Percentiles rank a stretch among this genome's conserved stretches.
phyloP scores from a whole-genome alignment of 2,797 vertebrate species.

The Sebastes goodei region DNA sequence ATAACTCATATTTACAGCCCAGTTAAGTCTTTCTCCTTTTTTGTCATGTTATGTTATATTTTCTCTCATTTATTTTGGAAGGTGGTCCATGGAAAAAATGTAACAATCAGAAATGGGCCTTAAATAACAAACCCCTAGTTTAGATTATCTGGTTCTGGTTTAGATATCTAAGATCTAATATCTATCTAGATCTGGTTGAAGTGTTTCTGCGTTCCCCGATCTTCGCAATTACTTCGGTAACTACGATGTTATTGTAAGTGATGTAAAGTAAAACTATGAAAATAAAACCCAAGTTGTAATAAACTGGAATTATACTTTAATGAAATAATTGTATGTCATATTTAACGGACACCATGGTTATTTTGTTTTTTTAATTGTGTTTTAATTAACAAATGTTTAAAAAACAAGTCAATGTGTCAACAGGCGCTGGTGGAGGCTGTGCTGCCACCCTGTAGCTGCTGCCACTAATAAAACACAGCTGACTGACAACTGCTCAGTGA shows the following conservation, averaged over 20 bases:
- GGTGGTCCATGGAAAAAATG: too few species aligned
- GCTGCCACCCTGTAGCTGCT: background rate
- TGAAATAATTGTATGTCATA: background rate
- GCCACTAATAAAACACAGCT: slow-evolving; percentile 2
- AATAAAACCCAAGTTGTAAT: background rate
- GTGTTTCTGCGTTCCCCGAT: background rate
- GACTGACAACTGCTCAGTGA: slow-evolving; percentile 45
- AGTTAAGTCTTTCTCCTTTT: too few species aligned
- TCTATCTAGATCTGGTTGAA: too few species aligned
- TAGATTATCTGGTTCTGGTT: too few species aligned
- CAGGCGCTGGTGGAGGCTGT: background rate
- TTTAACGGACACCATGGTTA: background rate
- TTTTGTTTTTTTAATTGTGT: background rate
- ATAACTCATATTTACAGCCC: too few species aligned
- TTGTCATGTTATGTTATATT: too few species aligned
- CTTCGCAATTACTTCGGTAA: background rate
- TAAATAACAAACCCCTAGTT: too few species aligned
- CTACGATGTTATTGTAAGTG: background rate
- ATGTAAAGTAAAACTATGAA: background rate
- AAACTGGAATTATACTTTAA: background rate
- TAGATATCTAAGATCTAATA: too few species aligned
- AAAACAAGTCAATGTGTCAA: background rate
- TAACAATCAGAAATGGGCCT: too few species aligned
- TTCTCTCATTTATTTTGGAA: too few species aligned
- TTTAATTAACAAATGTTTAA: slow-evolving; percentile 12